phyloP scores from a whole-genome alignment of 2,797 vertebrate genomes.

The Adrianichthys oophorus region DNA sequence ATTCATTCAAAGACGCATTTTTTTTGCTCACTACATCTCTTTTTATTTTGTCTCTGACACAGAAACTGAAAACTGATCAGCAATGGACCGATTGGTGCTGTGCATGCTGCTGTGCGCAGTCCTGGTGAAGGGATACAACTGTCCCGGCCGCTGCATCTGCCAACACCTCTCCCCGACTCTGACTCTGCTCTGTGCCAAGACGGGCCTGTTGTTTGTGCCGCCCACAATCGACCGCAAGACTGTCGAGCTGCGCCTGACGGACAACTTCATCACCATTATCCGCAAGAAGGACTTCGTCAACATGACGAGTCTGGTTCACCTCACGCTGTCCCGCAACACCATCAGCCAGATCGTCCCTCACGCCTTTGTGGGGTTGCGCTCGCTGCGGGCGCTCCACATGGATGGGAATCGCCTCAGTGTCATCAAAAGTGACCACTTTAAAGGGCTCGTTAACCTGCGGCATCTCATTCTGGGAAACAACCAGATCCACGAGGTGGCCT shows the following conservation, averaged over 20 bases:
- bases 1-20: constrained; percentile 46
- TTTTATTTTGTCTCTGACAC: constrained; percentile 39
- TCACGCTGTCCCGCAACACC: constrained; percentile 94
- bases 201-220: constrained; percentile 91
- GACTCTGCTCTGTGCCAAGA: constrained; percentile 93
- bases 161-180: constrained; percentile 92
- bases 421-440: constrained; percentile 87
- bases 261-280: constrained; percentile 95
- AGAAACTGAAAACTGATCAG: constrained; percentile 74
- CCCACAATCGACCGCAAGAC: constrained; percentile 91
- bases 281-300: constrained; percentile 91
- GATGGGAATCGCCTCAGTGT: constrained; percentile 90
- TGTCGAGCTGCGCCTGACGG: constrained; percentile 91
- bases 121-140: constrained; percentile 82
- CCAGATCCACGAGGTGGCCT: constrained; percentile 87
- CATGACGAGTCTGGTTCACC: constrained; percentile 95
- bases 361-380: constrained; percentile 86
- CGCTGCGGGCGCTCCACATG: constrained; percentile 90
- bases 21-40: constrained; percentile 30
- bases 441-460: constrained; percentile 87
- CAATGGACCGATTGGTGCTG: constrained; percentile 84
- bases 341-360: constrained; percentile 89
- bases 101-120: constrained; percentile 80
- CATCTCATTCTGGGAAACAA: constrained; percentile 96
- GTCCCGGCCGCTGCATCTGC: constrained; percentile 93